A percentile compares a stretch with the other conserved stretches of the same genome.
Conservation (phyloP, 2,113 vertebrate species). For the Corythornis cristatus region DNA sequence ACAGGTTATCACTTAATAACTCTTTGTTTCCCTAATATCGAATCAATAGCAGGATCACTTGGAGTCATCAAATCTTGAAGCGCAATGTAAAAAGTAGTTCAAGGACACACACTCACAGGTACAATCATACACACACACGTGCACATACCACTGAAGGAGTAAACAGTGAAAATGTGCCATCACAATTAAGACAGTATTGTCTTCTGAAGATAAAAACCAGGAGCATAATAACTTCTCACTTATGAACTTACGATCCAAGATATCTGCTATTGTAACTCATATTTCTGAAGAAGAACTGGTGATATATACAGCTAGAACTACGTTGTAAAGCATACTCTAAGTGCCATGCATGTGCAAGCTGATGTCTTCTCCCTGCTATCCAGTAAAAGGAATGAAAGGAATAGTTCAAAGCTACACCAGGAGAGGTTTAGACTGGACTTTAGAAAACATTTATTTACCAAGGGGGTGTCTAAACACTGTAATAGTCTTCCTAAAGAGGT, state of each 20-base stretch:
- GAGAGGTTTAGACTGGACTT: background rate
- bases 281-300: background rate
- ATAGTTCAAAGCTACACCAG: background rate
- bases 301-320: background rate
- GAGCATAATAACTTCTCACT: background rate
- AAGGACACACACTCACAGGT: background rate
- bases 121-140: background rate
- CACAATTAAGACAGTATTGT: background rate
- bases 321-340: background rate
- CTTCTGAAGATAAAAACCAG: background rate
- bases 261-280: background rate
- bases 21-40: conserved; percentile 77
- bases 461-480: background rate
- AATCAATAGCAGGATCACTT: conserved; percentile 76
- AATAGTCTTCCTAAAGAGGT: background rate
- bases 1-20: conserved; percentile 81
- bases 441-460: accelerated
- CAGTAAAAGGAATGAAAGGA: accelerated
- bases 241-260: background rate
- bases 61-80: conserved; percentile 71
- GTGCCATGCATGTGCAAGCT: background rate
- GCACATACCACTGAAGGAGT: background rate
- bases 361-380: accelerated
- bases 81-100: conserved; percentile 43
- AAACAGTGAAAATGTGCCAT: conserved; percentile 3